A percentile compares a stretch with the other conserved stretches of the same genome.
Evolutionary conservation across 2,888 invertebrate genomes (phyloP).

Genomic region (Thera obeliscata): DNA sequence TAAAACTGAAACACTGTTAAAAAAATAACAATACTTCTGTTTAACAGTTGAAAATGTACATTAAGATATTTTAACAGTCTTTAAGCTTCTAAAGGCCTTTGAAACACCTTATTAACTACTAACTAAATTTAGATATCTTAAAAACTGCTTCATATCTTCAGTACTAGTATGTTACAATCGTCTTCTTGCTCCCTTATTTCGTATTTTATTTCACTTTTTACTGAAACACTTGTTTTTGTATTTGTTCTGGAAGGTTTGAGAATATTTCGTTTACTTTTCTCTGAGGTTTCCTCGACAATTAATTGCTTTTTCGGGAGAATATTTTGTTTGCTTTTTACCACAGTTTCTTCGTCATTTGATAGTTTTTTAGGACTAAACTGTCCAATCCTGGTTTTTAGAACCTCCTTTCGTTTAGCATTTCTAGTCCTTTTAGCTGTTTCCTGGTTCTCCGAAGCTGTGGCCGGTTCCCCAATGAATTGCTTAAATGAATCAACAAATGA

Average conservation of each 20-base stretch:
- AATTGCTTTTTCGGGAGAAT: conserved; percentile 36
- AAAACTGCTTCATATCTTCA: conserved; percentile 54
- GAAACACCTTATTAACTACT: neutral
- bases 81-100: neutral
- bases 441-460: neutral
- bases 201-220: conserved; percentile 53
- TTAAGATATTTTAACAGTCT: neutral
- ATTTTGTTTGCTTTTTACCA: conserved; percentile 20
- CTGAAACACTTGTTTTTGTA: conserved; percentile 10
- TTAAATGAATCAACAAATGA: conserved; percentile 68
- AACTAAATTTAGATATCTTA: neutral
- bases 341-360: conserved; percentile 23
- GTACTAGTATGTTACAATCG: conserved; percentile 73
- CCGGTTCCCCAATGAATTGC: conserved; percentile 54
- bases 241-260: conserved; percentile 36
- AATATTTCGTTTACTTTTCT: conserved; percentile 25
- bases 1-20: neutral
- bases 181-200: conserved; percentile 71
- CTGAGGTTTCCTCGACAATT: conserved; percentile 25
- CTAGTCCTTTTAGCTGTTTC: conserved; percentile 16
- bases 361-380: conserved; percentile 54
- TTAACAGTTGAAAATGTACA: neutral
- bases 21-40: neutral
- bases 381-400: conserved; percentile 64
- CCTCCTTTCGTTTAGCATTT: conserved; percentile 45